Conservation (phyloP, 1,140 invertebrate species). For the Plectrocnemia conspersa region DNA sequence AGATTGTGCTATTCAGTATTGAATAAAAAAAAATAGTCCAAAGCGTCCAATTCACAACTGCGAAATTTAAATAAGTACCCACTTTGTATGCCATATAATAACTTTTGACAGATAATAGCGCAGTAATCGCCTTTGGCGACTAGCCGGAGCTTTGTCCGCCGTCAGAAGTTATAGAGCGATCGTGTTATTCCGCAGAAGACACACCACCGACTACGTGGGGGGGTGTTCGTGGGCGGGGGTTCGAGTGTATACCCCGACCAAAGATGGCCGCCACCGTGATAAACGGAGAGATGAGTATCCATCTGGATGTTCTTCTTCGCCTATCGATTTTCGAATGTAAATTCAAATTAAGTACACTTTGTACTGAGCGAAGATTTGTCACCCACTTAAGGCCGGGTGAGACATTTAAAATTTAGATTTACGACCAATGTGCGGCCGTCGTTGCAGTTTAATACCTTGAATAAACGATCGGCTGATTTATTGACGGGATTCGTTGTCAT, state of each 20-base stretch:
- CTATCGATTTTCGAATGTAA: slow-evolving; percentile 34
- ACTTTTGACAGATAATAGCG: too few species aligned
- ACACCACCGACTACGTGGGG: too few species aligned
- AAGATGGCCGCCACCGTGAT: slow-evolving; percentile 54
- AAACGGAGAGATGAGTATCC: slow-evolving; percentile 47
- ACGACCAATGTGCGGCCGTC: slow-evolving; percentile 12
- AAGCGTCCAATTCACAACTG: too few species aligned
- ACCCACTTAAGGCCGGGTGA: slow-evolving; percentile 21
- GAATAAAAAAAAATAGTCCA: too few species aligned
- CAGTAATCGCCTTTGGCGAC: too few species aligned
- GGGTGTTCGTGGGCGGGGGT: slow-evolving; percentile 25
- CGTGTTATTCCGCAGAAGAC: too few species aligned
- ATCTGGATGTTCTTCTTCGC: slow-evolving; percentile 24
- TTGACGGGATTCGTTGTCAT: too few species aligned
- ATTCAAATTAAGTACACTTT: slow-evolving; percentile 24
- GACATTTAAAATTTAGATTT: slow-evolving; percentile 35
- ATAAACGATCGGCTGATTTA: slow-evolving; percentile 8
- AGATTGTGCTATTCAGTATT: too few species aligned
- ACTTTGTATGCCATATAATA: too few species aligned
- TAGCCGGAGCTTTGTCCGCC: slow-evolving; percentile 2
- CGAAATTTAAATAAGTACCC: too few species aligned
- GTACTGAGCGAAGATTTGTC: slow-evolving; percentile 27
- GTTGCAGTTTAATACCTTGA: slow-evolving; percentile 25
- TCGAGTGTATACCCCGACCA: slow-evolving; percentile 27
- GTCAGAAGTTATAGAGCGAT: slow-evolving; percentile 19